A percentile compares a stretch with the other conserved stretches of the same genome.
Conservation (phyloP, 2,888 invertebrate genomes). For the Pasiphila rectangulata region DNA sequence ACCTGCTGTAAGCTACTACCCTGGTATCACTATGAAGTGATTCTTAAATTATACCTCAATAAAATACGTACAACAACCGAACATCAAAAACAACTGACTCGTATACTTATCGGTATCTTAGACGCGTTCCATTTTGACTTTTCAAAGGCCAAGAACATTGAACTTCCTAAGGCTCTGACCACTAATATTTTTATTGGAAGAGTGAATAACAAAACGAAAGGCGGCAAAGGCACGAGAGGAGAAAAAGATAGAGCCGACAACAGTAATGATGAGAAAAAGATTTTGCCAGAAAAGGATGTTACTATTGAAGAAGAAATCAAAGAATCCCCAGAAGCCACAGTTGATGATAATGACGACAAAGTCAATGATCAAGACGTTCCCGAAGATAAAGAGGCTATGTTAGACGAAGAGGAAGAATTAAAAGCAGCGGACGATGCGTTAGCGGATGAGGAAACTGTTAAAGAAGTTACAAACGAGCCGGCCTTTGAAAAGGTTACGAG, state of each 20-base stretch:
- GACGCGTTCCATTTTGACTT: constrained; percentile 97
- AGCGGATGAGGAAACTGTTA: constrained; percentile 50
- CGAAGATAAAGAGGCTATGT: constrained; percentile 17
- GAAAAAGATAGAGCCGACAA: constrained; percentile 31
- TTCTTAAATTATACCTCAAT: constrained; percentile 89
- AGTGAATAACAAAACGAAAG: constrained; percentile 35
- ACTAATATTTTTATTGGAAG: constrained; percentile 44
- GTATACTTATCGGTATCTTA: constrained; percentile 88
- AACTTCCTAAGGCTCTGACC: constrained; percentile 59
- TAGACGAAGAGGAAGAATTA: constrained; percentile 57
- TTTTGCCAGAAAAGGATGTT: not conserved
- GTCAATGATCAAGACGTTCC: constrained; percentile 33
- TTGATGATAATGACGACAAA: not conserved
- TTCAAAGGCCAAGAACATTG: constrained; percentile 76
- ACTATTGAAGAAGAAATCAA: constrained; percentile 46
- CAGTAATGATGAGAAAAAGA: constrained; percentile 54
- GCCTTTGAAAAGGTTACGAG: constrained; percentile 73
- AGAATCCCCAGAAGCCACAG: constrained; percentile 36
- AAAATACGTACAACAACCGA: constrained; percentile 86
- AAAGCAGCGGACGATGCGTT: constrained; percentile 65
- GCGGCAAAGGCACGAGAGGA: constrained; percentile 38
- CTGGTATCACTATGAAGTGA: constrained; percentile 93
- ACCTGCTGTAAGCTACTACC: constrained; percentile 88
- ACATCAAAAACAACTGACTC: constrained; percentile 91
- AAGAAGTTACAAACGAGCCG: constrained; percentile 53